Evolutionary conservation across 2,113 vertebrate genomes (phyloP).

Genomic region (Hemiprocne comata): DNA sequence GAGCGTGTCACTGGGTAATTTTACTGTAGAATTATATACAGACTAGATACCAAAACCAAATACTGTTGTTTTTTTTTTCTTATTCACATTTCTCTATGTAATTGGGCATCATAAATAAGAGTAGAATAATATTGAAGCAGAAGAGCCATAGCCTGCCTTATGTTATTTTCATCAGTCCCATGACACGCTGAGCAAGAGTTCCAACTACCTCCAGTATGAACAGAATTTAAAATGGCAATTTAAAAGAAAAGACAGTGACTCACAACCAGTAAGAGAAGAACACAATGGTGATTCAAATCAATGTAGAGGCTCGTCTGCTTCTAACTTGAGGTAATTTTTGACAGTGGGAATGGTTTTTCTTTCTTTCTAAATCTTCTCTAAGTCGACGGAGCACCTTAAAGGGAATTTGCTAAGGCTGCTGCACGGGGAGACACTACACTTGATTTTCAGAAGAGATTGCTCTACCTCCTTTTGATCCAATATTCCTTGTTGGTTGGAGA

Average conservation of each 20-base stretch:
- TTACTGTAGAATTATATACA: background rate
- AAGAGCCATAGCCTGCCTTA: background rate
- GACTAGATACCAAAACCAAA: background rate
- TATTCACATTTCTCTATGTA: background rate
- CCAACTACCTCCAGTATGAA: conserved; percentile 32
- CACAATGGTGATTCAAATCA: background rate
- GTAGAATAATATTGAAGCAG: background rate
- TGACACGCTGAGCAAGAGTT: conserved; percentile 46
- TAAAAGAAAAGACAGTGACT: conserved; percentile 46
- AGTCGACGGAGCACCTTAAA: background rate
- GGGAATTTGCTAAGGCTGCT: background rate
- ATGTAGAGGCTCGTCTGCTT: background rate
- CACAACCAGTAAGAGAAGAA: conserved; percentile 29
- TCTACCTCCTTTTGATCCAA: conserved; percentile 38
- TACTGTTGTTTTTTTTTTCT: background rate
- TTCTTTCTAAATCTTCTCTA: background rate
- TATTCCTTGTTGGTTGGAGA: background rate
- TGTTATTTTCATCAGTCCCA: conserved; percentile 15
- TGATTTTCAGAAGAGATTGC: background rate
- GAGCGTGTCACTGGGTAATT: background rate
- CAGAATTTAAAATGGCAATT: conserved; percentile 45
- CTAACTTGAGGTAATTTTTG: background rate
- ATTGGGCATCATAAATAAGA: background rate
- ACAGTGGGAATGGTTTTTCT: background rate
- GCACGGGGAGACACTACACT: background rate